A percentile compares a stretch with the other conserved stretches of the same genome.
These are phyloP conservation scores for Luperina nickerlii DNA, from an alignment of 2,888 invertebrate species.

Conservation along the genomic window DNA sequence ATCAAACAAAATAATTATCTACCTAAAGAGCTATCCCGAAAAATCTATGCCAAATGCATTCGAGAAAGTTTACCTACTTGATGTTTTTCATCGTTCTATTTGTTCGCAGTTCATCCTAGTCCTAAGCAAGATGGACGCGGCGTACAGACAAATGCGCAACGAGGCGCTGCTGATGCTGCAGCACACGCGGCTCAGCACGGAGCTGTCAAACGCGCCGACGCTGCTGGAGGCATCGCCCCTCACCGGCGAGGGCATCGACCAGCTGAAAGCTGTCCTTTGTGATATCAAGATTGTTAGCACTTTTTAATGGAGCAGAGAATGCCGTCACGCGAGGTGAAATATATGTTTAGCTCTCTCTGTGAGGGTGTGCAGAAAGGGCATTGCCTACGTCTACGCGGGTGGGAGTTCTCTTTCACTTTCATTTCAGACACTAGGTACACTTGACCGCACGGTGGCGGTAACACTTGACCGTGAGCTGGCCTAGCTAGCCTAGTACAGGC, in stretches of 20 bases:
- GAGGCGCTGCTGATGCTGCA: conserved; percentile 96
- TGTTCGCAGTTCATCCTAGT: conserved; percentile 91
- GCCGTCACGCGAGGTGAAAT: neutral
- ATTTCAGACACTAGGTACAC: neutral
- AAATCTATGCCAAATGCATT: neutral
- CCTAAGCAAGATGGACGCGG: conserved; percentile 95
- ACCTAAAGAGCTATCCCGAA: neutral
- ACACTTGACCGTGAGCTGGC: too few species aligned
- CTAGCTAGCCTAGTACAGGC: too few species aligned
- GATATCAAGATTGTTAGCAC: conserved; percentile 69
- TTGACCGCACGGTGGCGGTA: too few species aligned
- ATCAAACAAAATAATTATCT: neutral
- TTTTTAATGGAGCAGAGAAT: conserved; percentile 23
- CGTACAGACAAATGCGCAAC: conserved; percentile 96
- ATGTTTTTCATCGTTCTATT: neutral
- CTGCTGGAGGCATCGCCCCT: conserved; percentile 94
- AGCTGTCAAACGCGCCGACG: conserved; percentile 92
- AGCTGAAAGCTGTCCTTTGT: conserved; percentile 87
- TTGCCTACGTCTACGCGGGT: too few species aligned
- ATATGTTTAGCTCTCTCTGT: neutral
- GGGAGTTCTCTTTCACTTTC: neutral
- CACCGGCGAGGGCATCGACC: conserved; percentile 92
- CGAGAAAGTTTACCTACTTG: neutral
- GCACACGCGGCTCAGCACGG: conserved; percentile 92
- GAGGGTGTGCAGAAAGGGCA: neutral